Percentiles rank a stretch among this genome's conserved stretches.
These are phyloP conservation scores for Melipona beecheii DNA, from an alignment of 2,888 invertebrate genomes.

Conservation along the genomic window DNA sequence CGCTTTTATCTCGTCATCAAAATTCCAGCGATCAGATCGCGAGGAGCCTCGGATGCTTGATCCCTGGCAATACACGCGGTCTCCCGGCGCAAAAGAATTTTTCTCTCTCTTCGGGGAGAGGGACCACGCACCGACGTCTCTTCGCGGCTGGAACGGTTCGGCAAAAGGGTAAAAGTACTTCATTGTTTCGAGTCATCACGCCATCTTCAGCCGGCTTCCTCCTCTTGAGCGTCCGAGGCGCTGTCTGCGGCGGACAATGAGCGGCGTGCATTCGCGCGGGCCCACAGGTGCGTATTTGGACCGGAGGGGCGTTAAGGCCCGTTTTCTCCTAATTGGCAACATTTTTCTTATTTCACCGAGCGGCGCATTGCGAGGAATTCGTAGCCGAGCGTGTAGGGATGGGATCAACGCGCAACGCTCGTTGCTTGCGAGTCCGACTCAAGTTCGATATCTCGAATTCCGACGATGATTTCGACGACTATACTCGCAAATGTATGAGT, in stretches of 20 bases:
- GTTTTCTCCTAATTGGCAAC: constrained; percentile 61
- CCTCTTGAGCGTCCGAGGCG: constrained; percentile 1
- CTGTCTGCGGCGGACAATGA: constrained; percentile 51
- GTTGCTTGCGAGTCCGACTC: too few species aligned
- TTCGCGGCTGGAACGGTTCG: constrained; percentile 12
- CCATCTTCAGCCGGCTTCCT: constrained; percentile 15
- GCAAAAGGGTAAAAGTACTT: constrained; percentile 31
- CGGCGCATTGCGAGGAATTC: constrained; percentile 50
- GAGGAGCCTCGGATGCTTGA: background rate
- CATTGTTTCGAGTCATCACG: constrained; percentile 43
- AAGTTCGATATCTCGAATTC: too few species aligned
- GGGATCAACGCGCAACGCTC: too few species aligned
- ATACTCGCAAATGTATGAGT: too few species aligned
- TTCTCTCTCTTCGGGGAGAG: background rate
- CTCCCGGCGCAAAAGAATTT: constrained; percentile 1
- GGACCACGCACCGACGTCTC: constrained; percentile 7
- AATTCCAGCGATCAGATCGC: background rate
- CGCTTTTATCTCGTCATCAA: background rate
- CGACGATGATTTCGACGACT: too few species aligned
- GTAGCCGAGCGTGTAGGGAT: constrained; percentile 16
- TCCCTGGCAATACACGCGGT: background rate
- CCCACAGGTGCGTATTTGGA: constrained; percentile 60
- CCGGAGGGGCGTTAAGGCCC: constrained; percentile 50
- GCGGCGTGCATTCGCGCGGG: constrained; percentile 37
- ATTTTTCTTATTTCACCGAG: constrained; percentile 53